Evolutionary conservation across 2,888 invertebrate genomes (phyloP).

Genomic region (Phyllotreta cruciferae): DNA sequence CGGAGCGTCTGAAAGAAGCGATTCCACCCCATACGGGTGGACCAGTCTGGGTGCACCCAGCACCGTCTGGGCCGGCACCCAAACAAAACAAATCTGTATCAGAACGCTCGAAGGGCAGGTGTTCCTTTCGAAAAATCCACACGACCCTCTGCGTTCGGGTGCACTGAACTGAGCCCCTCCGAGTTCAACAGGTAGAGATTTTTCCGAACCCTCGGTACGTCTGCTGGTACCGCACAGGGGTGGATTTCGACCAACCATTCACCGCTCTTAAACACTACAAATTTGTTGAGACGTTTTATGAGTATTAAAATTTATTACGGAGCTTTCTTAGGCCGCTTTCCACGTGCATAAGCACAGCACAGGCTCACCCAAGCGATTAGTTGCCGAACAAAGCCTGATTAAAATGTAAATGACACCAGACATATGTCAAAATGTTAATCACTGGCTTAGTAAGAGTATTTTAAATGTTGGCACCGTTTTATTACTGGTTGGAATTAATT

Average conservation of each 20-base stretch:
- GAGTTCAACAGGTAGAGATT: slow-evolving; percentile 3
- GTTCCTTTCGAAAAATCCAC: slow-evolving; percentile 1
- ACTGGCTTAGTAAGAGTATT: too few species aligned
- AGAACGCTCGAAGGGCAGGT: not conserved
- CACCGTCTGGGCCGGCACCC: not conserved
- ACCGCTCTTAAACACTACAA: too few species aligned
- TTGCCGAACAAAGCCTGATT: too few species aligned
- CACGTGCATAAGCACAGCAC: too few species aligned
- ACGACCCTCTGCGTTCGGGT: not conserved
- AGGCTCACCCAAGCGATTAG: too few species aligned
- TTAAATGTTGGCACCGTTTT: slow-evolving; percentile 3
- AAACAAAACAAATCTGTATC: slow-evolving; percentile 1
- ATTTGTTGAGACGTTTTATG: too few species aligned
- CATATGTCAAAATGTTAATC: slow-evolving; percentile 10
- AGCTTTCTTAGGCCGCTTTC: too few species aligned
- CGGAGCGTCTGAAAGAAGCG: too few species aligned
- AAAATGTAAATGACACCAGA: not conserved
- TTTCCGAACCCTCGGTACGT: not conserved
- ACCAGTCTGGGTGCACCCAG: not conserved
- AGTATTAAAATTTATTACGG: too few species aligned
- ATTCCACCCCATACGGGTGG: too few species aligned
- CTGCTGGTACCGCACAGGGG: not conserved
- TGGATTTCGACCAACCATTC: not conserved
- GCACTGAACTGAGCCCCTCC: not conserved
- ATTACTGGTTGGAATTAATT: not conserved